Conservation (phyloP, 2,888 invertebrate genomes). For the Euzetes globulus region DNA sequence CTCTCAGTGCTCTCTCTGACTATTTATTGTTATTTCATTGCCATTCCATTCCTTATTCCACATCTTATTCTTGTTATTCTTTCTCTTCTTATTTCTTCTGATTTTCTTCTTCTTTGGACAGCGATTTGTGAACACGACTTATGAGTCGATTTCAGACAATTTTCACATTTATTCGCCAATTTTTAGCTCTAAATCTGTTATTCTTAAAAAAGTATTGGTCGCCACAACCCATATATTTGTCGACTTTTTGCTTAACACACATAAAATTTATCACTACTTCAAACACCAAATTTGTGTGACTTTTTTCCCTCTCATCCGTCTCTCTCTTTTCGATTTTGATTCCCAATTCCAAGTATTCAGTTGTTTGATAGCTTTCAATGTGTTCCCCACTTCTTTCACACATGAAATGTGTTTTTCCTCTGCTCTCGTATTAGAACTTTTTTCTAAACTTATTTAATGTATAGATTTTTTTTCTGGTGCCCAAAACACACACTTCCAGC, state of each 20-base stretch:
- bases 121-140: neutral
- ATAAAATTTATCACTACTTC: conserved; percentile 3
- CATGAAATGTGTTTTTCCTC: too few species aligned
- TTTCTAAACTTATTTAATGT: neutral
- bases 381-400: too few species aligned
- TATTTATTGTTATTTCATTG: neutral
- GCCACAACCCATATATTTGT: neutral
- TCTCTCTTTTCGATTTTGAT: neutral
- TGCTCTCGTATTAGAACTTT: neutral
- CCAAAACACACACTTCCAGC: neutral
- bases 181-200: neutral
- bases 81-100: neutral
- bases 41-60: neutral
- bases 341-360: neutral
- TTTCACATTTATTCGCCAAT: neutral
- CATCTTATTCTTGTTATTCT: neutral
- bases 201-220: neutral
- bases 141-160: neutral
- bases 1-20: neutral
- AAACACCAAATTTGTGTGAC: neutral
- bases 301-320: neutral
- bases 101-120: neutral
- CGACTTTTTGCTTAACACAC: neutral
- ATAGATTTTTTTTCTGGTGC: neutral
- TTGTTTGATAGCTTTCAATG: neutral